Base-by-base conservation (phyloP, 2,888 invertebrate species). In the Allolobophora icterica region DNA sequence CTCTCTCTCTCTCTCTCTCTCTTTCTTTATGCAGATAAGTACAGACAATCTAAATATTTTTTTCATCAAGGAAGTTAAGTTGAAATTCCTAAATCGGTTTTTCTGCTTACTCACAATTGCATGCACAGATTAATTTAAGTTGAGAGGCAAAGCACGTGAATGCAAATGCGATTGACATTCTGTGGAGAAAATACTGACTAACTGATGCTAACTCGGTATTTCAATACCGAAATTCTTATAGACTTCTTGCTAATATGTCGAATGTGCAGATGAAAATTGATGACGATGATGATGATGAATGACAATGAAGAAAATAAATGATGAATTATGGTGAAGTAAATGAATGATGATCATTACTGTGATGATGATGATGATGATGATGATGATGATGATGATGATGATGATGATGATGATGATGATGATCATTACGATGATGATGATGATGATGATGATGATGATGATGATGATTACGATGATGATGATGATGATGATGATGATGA, bases 51-150 rank as follows among this genome's bases (percentile, higher is more conserved):
- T 71, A n/a, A 71, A 71, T n/a, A 30, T 30, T 30, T 71, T 71
- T n/a, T 71, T n/a, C 71, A n/a, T 71, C 71, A 71, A 71, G 71
- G 71, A 71, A 71, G 71, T 71, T n/a, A 71, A 71, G 71, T 71
- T n/a, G 71, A 30, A 71, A 71, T n/a, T 71, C n/a, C 71, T 71
- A 71, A 30, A n/a, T n/a, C 71, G n/a, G n/a, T n/a, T n/a, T n/a
- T n/a, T n/a, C n/a, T n/a, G n/a, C 6, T 52, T 17, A 52, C 52
- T 52, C 52, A 52, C 21, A 0, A 13, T 0, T n/a, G 71, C 71
- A n/a, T n/a, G n/a, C 71, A 1, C 71, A n/a, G 71, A n/a, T n/a
- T 71, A 11, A n/a, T 5, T 71, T 8, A 11, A n/a, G 17, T 71
- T 8, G 30, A n/a, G 5, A 71, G 30, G 8, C n/a, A 11, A 6